phyloP scores from a whole-genome alignment of 1,140 invertebrate species.

The Hirudo medicinalis region DNA sequence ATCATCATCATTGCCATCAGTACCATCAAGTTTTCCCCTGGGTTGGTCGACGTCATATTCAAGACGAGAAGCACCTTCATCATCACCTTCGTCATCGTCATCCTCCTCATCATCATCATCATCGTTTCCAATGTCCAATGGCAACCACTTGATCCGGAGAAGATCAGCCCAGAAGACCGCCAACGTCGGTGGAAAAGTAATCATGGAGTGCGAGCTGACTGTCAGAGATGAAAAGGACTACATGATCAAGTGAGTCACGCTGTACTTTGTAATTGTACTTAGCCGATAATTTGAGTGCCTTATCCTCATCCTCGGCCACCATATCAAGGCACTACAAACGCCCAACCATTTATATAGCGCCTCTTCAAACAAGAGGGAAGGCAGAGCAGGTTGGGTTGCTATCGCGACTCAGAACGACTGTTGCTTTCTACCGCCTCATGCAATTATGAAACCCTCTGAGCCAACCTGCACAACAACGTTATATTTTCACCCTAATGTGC shows the following conservation, averaged over 20 bases:
- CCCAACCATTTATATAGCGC: too few relatives aligned
- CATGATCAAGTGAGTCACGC: slow-evolving; percentile 1
- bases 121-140: not conserved
- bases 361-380: too few relatives aligned
- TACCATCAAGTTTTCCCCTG: not conserved
- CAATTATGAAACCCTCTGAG: too few relatives aligned
- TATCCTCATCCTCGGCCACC: too few relatives aligned
- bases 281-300: too few relatives aligned
- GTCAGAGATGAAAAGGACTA: not conserved
- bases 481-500: too few relatives aligned
- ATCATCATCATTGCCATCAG: not conserved
- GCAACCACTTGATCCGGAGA: not conserved
- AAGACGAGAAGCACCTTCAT: not conserved
- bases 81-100: not conserved
- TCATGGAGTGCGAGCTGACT: slow-evolving; percentile 4
- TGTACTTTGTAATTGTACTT: too few relatives aligned
- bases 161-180: slow-evolving; percentile 1
- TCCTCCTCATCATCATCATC: not conserved
- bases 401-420: too few relatives aligned
- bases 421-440: too few relatives aligned
- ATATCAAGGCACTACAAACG: too few relatives aligned
- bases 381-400: too few relatives aligned
- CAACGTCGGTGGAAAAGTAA: not conserved
- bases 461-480: too few relatives aligned
- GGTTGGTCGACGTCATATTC: not conserved